phyloP scores from a whole-genome alignment of 2,797 vertebrate species.

The Pitangus sulphuratus region DNA sequence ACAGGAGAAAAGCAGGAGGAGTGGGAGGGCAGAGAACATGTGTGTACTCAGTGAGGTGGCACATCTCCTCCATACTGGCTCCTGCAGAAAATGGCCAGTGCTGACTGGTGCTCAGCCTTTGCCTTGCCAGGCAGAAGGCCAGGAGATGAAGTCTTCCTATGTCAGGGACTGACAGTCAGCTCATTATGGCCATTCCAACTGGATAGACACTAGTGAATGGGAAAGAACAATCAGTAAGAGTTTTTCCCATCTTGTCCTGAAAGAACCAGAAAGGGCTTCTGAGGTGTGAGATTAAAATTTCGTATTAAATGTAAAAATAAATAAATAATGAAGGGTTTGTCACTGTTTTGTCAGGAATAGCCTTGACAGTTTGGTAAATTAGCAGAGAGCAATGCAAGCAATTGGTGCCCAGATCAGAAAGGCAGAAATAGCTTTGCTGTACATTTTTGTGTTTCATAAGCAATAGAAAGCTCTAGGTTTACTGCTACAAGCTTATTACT shows the following conservation, averaged over 20 bases:
- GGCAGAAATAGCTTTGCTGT: background rate
- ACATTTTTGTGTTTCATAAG: background rate
- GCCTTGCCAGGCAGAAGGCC: background rate
- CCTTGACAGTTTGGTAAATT: background rate
- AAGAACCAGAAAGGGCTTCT: background rate
- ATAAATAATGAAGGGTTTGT: background rate
- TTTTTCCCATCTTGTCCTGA: background rate
- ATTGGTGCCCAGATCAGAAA: background rate
- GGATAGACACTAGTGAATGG: background rate
- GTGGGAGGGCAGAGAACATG: background rate
- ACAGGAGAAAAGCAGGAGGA: background rate
- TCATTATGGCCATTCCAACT: background rate
- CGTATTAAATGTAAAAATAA: background rate
- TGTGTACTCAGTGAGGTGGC: accelerated
- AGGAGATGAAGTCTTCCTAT: background rate
- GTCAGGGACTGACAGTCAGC: background rate
- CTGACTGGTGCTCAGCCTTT: background rate
- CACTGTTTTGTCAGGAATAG: background rate
- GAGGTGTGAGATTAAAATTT: background rate
- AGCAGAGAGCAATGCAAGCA: background rate
- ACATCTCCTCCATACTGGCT: background rate
- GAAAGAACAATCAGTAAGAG: background rate
- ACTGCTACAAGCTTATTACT: background rate
- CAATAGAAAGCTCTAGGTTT: background rate
- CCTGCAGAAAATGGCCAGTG: background rate